phyloP scores from a whole-genome alignment of 1,140 invertebrate genomes.

The Adelges cooleyi region DNA sequence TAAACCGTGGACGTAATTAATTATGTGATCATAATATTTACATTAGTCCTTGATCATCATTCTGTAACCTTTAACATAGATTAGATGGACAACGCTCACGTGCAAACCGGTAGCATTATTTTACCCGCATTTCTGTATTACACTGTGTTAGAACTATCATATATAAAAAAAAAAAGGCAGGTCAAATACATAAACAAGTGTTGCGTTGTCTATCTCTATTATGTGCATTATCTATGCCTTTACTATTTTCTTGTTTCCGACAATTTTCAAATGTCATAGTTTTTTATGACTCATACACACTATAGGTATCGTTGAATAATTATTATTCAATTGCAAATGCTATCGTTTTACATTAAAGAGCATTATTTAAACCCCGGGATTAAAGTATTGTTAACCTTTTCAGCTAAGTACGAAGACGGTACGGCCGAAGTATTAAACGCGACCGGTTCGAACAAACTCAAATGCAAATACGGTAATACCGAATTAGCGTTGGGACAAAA shows the following conservation, averaged over 20 bases:
- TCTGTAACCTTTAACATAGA: neutral
- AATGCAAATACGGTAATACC: neutral
- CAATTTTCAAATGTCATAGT: neutral
- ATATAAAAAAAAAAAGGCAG: no score
- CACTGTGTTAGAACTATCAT: no score
- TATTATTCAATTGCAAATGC: neutral
- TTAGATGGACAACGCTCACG: neutral
- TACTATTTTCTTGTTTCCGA: no score
- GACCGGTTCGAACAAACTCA: neutral
- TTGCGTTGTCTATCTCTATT: no score
- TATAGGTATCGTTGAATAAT: neutral
- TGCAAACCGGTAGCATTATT: neutral
- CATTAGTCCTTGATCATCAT: neutral
- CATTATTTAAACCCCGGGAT: neutral
- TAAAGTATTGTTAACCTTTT: neutral
- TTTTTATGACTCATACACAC: neutral
- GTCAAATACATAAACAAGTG: no score
- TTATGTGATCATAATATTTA: neutral
- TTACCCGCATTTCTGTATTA: no score
- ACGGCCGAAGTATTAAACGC: neutral
- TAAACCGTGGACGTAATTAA: no score
- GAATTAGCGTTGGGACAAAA: neutral
- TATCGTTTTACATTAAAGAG: neutral
- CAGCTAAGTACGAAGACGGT: neutral
- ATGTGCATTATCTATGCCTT: no score